Conservation (phyloP, 1,140 invertebrate genomes). For the Drosophila neocordata region DNA sequence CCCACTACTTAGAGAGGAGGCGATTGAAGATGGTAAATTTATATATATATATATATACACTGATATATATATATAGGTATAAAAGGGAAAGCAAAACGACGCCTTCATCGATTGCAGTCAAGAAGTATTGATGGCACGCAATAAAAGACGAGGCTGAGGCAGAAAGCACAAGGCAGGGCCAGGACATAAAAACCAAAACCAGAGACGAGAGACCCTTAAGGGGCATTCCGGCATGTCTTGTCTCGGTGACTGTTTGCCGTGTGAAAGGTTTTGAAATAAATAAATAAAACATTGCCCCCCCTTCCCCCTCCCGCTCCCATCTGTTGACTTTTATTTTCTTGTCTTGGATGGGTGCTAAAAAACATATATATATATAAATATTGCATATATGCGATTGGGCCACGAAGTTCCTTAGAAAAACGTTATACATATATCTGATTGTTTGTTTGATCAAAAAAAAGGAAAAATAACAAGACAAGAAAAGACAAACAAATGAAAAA, state of each 20-base stretch:
- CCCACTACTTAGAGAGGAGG: conserved; percentile 9
- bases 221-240: conserved; percentile 35
- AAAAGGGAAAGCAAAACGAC: conserved; percentile 8
- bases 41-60: not conserved
- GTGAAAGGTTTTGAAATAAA: conserved; percentile 59
- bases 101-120: conserved; percentile 29
- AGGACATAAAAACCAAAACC: conserved; percentile 14
- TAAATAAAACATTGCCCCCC: conserved; percentile 46
- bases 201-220: conserved; percentile 49
- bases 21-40: conserved; percentile 7
- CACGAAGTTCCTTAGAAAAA: not conserved
- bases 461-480: not conserved
- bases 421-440: conserved; percentile 1
- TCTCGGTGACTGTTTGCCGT: conserved; percentile 44
- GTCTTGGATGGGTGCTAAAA: conserved; percentile 5
- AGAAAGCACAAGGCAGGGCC: not conserved
- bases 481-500: conserved; percentile 1
- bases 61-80: not conserved
- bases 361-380: conserved; percentile 38
- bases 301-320: conserved; percentile 21
- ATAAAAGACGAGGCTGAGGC: conserved; percentile 45
- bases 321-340: conserved; percentile 26
- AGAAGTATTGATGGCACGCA: conserved; percentile 56
- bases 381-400: conserved; percentile 32
- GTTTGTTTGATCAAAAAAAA: conserved; percentile 4